phyloP scores from a whole-genome alignment of 2,888 invertebrate species.

The Poecilobothrus nobilitatus region DNA sequence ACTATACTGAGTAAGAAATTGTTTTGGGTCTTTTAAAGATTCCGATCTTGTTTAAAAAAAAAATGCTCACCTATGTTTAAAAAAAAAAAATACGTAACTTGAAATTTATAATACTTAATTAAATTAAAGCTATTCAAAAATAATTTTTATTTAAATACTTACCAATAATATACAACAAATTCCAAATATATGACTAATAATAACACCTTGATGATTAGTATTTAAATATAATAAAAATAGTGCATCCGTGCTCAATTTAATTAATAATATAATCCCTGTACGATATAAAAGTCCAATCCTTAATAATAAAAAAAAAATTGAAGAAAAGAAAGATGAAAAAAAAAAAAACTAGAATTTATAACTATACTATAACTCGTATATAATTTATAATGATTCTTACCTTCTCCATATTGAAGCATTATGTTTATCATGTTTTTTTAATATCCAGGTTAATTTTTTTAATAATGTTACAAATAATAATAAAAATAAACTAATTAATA shows the following conservation, averaged over 20 bases:
- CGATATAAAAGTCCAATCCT: constrained; percentile 56
- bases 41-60: no score
- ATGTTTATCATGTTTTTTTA: constrained; percentile 54
- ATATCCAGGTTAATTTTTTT: constrained; percentile 51
- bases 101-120: no score
- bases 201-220: constrained; percentile 46
- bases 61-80: no score
- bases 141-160: constrained; percentile 40
- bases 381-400: no score
- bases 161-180: constrained; percentile 52
- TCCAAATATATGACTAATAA: constrained; percentile 54
- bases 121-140: no score
- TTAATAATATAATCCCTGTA: constrained; percentile 52
- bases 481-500: constrained; percentile 59
- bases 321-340: neutral
- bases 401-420: constrained; percentile 49
- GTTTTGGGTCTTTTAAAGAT: no score
- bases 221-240: constrained; percentile 59
- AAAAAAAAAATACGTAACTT: no score
- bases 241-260: constrained; percentile 51
- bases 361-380: constrained; percentile 5
- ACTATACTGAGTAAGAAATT: no score
- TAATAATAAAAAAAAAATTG: constrained; percentile 19
- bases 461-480: constrained; percentile 61
- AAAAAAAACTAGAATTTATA: neutral